These are phyloP conservation scores for Mionectes olivaceus DNA, from an alignment of 2,797 vertebrate species.

Conservation along the genomic window DNA sequence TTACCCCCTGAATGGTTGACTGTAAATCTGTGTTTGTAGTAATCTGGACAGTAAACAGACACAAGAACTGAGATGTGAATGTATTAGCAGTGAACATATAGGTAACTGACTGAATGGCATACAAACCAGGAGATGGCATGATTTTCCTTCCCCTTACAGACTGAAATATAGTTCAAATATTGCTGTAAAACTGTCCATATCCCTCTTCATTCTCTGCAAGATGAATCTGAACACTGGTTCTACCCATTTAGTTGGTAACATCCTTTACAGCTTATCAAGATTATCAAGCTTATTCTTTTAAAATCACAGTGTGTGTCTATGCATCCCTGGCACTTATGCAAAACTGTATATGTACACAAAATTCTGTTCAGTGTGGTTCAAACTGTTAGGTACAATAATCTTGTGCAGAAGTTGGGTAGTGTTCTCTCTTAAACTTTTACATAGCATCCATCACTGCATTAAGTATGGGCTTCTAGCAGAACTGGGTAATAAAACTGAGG, in stretches of 20 bases:
- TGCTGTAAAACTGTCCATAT: not conserved
- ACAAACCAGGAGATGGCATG: not conserved
- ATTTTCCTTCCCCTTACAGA: not conserved
- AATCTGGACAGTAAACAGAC: not conserved
- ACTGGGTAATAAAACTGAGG: not conserved
- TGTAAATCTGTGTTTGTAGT: not conserved
- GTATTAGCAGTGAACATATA: not conserved
- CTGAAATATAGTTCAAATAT: not conserved
- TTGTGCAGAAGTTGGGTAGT: not conserved
- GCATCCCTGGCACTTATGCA: accelerated
- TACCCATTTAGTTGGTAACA: accelerated
- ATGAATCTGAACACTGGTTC: not conserved
- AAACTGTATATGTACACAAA: not conserved
- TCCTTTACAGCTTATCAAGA: not conserved
- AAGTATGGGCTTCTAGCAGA: not conserved
- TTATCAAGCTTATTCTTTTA: not conserved
- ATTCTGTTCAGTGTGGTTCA: not conserved
- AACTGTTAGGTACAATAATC: not conserved
- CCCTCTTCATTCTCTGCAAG: not conserved
- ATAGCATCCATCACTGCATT: not conserved
- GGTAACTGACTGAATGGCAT: not conserved
- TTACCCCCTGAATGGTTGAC: not conserved
- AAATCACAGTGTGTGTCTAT: not conserved
- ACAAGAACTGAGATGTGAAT: not conserved
- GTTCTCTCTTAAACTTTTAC: not conserved